These are phyloP conservation scores for Alces alces DNA, from an alignment of 2,113 vertebrate species.

Conservation along the genomic window DNA sequence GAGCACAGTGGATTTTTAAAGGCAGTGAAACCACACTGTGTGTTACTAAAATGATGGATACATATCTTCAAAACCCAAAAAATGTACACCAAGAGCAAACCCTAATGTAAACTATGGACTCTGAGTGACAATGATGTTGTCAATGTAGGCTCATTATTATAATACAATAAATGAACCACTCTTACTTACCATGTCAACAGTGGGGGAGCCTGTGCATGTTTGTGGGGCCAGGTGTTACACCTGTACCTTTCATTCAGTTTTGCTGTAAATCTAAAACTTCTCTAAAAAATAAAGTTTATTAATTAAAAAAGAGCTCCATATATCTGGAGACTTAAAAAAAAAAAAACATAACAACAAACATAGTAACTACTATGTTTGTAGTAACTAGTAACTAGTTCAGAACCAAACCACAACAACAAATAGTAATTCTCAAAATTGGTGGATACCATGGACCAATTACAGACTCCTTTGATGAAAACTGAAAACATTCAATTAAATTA, in stretches of 20 bases:
- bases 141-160: background rate
- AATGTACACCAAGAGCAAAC: background rate
- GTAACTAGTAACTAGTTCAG: too few species aligned
- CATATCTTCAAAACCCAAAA: background rate
- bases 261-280: background rate
- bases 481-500: background rate
- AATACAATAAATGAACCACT: background rate
- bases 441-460: background rate
- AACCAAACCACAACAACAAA: background rate
- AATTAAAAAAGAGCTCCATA: background rate
- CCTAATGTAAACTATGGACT: background rate
- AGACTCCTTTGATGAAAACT: background rate
- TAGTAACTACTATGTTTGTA: background rate
- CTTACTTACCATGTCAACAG: accelerated
- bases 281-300: background rate
- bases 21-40: background rate
- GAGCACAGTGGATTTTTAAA: background rate
- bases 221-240: background rate
- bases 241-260: background rate
- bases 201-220: background rate
- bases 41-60: background rate
- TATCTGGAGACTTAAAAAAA: background rate
- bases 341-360: background rate
- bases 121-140: background rate
- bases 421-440: background rate